Conservation (phyloP, 1,140 invertebrate genomes). For the Hylyphantes graminicola region DNA sequence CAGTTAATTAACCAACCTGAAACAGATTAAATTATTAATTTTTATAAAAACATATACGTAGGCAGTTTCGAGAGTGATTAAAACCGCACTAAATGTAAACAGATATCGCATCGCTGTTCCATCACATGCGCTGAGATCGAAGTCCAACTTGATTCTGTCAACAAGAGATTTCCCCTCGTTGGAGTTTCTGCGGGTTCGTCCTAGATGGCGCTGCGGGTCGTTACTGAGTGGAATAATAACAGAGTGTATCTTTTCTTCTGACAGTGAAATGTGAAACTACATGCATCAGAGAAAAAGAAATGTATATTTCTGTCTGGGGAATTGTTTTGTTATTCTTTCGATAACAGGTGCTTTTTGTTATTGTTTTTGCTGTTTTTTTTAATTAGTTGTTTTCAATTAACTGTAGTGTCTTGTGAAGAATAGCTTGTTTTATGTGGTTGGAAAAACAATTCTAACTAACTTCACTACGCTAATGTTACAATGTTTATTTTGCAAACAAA, state of each 20-base stretch:
- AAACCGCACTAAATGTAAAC: neutral
- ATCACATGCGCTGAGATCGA: constrained; percentile 21
- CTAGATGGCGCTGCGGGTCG: constrained; percentile 45
- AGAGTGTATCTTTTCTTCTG: constrained; percentile 42
- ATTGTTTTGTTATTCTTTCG: neutral
- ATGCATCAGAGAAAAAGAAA: constrained; percentile 13
- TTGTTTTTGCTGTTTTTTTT: too few relatives aligned
- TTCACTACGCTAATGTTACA: too few relatives aligned
- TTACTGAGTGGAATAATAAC: constrained; percentile 50
- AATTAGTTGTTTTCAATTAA: too few relatives aligned
- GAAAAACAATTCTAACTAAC: too few relatives aligned
- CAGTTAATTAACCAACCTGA: too few relatives aligned
- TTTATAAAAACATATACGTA: too few relatives aligned
- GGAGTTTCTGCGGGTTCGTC: constrained; percentile 5
- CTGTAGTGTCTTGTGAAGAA: too few relatives aligned
- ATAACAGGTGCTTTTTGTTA: too few relatives aligned
- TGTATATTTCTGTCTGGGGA: neutral
- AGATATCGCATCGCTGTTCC: neutral
- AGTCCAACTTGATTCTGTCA: constrained; percentile 57
- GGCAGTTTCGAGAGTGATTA: neutral
- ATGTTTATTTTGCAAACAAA: too few relatives aligned
- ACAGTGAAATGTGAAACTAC: constrained; percentile 59
- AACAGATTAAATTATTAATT: too few relatives aligned
- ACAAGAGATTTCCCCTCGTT: constrained; percentile 19
- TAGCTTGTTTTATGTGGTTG: too few relatives aligned